A percentile compares a stretch with the other conserved stretches of the same genome.
Evolutionary conservation across 2,113 vertebrate genomes (phyloP).

Genomic region (Ceratotherium simum): DNA sequence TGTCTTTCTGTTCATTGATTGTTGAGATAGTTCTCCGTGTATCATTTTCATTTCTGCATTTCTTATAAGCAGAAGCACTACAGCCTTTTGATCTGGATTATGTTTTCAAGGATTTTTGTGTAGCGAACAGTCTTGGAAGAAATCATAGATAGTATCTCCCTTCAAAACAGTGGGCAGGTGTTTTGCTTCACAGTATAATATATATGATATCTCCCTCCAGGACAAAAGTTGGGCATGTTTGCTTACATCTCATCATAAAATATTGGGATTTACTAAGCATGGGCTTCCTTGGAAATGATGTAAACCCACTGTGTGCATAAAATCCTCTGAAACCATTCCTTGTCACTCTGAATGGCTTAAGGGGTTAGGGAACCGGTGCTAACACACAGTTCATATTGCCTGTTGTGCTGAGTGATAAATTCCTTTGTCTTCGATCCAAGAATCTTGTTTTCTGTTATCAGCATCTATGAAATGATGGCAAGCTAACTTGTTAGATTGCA

Average conservation of each 20-base stretch:
- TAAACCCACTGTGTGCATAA: not conserved
- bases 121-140: not conserved
- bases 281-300: not conserved
- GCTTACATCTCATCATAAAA: not conserved
- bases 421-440: not conserved
- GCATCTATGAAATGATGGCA: not conserved
- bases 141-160: not conserved
- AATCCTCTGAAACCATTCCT: not conserved
- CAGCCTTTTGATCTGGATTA: not conserved
- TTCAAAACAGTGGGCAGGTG: not conserved
- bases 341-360: not conserved
- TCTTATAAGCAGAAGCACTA: not conserved
- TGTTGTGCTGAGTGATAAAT: not conserved
- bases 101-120: not conserved
- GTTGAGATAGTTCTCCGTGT: not conserved
- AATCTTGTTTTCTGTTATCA: not conserved
- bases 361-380: not conserved
- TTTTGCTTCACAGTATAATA: not conserved
- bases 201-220: not conserved
- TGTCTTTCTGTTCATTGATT: not conserved
- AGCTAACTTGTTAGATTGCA: not conserved
- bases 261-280: not conserved
- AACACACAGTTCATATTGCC: not conserved
- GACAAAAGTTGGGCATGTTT: not conserved
- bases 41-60: not conserved